Base-by-base conservation (phyloP, 2,113 vertebrate species). In the Pituophis catenifer region DNA sequence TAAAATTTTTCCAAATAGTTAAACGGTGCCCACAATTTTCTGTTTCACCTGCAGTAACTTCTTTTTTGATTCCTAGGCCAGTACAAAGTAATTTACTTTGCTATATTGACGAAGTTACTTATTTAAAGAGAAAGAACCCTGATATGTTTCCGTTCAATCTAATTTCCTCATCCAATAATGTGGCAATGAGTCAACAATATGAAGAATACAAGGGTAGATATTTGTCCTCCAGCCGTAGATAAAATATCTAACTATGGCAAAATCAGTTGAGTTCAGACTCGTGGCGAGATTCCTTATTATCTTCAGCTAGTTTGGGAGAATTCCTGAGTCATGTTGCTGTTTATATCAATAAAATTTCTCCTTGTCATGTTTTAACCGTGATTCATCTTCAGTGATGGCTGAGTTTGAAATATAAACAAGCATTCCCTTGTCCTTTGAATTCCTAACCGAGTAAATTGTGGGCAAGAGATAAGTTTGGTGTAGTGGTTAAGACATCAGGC, bases 291-390 rank as follows among this genome's bases (percentile, higher is more conserved):
- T 55, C 38, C 50, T 70, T 57, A 15, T 85, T 87, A 90, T 90
- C 89, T 55, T 70, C 50, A 50, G 33, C 52, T 50, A 21, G n/a
- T 85, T 62, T 92, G 75, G 23, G 59, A 94, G 88, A 92, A 94
- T 65, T 88, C 53, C n/a, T 93, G 91, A 92, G 88, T 94, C 88
- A 92, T 87, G n/a, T 92, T 92, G 54, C 91, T 92, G 75, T 92
- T 92, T 92, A 90, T 92, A 92, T 52, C 75, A 65, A 19, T 86
- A 87, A 65, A 38, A 21, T 90, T 92, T 57, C 21, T 54, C 58
- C 26, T 75, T 94, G 91, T 92, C 89, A 92, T 94, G 38, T 92
- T 92, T 70, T 92, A 90, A 87, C 26, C 48, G 24, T 91, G 90
- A 92, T 94, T 92, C 91, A 86, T 86, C 92, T 92, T 29, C 17